Percentiles rank a stretch among this genome's conserved stretches.
Conservation (phyloP, 2,113 vertebrate species). For the Cyrtonyx montezumae region DNA sequence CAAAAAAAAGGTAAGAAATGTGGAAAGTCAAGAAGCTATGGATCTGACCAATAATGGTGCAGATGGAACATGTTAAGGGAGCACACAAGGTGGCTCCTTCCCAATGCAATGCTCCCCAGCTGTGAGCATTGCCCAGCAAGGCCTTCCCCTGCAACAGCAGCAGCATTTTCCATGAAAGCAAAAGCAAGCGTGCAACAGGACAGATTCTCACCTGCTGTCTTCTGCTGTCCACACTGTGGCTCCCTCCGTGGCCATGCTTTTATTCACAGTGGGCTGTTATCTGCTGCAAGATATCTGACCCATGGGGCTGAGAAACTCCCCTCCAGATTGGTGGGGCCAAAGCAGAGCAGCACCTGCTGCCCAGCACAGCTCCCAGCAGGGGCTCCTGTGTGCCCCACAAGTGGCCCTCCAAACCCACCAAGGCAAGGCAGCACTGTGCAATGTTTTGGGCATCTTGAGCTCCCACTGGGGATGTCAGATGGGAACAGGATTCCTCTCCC, state of each 20-base stretch:
- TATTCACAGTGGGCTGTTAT: conserved; percentile 6
- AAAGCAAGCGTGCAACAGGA: accelerated
- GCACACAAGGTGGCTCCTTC: not conserved
- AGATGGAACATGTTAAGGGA: accelerated
- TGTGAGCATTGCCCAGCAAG: not conserved
- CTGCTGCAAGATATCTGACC: not conserved
- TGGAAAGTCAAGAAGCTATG: not conserved
- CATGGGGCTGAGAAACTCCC: not conserved
- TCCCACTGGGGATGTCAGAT: not conserved
- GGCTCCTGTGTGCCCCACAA: not conserved
- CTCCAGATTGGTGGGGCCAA: accelerated
- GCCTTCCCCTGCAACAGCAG: accelerated
- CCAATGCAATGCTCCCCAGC: accelerated
- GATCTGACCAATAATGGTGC: not conserved
- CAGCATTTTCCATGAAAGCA: accelerated
- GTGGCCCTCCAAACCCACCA: accelerated
- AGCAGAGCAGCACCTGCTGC: accelerated
- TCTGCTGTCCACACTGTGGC: not conserved
- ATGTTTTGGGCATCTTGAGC: not conserved
- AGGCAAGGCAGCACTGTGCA: not conserved
- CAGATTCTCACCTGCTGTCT: not conserved
- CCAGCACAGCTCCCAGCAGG: accelerated
- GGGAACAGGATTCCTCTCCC: not conserved
- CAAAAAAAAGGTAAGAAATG: not conserved
- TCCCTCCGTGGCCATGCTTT: not conserved